Conservation (phyloP, 1,140 invertebrate species). For the Drosophila simulans region DNA sequence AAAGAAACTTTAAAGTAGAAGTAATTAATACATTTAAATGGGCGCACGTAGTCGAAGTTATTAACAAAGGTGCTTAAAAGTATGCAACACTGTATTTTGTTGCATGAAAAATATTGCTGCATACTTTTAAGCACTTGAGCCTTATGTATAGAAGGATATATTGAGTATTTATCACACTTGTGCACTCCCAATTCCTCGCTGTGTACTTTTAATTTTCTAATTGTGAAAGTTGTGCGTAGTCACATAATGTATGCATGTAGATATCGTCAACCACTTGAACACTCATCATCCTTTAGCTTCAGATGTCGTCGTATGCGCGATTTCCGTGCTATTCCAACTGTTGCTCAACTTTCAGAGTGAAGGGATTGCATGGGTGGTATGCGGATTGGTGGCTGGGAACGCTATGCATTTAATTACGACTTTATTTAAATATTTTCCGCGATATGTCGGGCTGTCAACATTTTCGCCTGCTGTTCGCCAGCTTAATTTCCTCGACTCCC, state of each 20-base stretch:
- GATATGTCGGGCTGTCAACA: constrained; percentile 52
- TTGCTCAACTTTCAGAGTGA: constrained; percentile 51
- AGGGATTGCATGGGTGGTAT: not conserved
- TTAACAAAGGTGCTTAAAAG: not conserved
- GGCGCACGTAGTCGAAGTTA: not conserved
- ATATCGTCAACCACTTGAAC: constrained; percentile 16
- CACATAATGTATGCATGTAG: too few species aligned
- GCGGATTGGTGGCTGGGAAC: constrained; percentile 3
- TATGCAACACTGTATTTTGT: not conserved
- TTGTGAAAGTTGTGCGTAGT: constrained; percentile 62
- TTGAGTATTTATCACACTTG: too few species aligned
- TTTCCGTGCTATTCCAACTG: constrained; percentile 75
- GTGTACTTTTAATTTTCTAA: constrained; percentile 78
- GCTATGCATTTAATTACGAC: constrained; percentile 79
- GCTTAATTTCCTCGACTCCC: constrained; percentile 27
- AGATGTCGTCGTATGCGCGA: constrained; percentile 63
- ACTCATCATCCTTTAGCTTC: constrained; percentile 47
- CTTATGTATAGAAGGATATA: too few species aligned
- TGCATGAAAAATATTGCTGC: not conserved
- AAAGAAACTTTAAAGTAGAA: not conserved
- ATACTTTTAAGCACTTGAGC: not conserved
- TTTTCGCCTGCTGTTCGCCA: constrained; percentile 24
- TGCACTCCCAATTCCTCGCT: not conserved
- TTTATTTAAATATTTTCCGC: constrained; percentile 80
- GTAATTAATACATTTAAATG: not conserved